Evolutionary conservation across 2,888 invertebrate genomes (phyloP), one percentile per base, ranked within the genome.

Genomic region (Chrysolina haemoptera): DNA sequence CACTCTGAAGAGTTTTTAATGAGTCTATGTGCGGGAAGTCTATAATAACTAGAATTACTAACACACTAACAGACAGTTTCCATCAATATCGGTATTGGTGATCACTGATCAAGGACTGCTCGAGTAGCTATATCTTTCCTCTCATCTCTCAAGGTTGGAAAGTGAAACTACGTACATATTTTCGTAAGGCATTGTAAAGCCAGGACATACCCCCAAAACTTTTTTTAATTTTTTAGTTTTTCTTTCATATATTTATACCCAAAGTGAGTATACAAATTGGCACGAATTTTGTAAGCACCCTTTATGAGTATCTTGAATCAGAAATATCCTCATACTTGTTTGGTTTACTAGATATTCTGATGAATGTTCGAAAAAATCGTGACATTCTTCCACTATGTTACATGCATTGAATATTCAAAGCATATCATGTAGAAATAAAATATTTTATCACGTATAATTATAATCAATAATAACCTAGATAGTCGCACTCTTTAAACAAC

Each of bases 21-120:
- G 59, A 35, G 12, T n/a, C 59, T 27, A n/a, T 35, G 59, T 59
- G 35, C 59, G n/a, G 14, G 12, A 27, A 9, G 1, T 59, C n/a
- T 14, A 35, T 59, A 59, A 59, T 59, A 59, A 59, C 59, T 59
- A 59, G 59, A n/a, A 59, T 59, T 59, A 59, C n/a, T 59, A 59
- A 27, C 59, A 59, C 35, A 59, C 59, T 59, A 59, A 35, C 35
- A 14, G 35, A 35, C 8, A 27, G 27, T 59, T 59, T n/a, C 59
- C 59, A 35, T 59, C 59, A 59, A 59, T 59, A 59, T 59, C 59
- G 59, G 22, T 27, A 59, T 59, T 27, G 27, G 27, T 27, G n/a
- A n/a, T n/a, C n/a, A n/a, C n/a, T n/a, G 27, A 27, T 59, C 35
- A 27, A 59, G 59, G 35, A 53, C 59, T 59, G 9, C 12, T 59